phyloP scores from a whole-genome alignment of 53 echinoderm and acorn worm genomes.

The Mesocentrotus franciscanus region DNA sequence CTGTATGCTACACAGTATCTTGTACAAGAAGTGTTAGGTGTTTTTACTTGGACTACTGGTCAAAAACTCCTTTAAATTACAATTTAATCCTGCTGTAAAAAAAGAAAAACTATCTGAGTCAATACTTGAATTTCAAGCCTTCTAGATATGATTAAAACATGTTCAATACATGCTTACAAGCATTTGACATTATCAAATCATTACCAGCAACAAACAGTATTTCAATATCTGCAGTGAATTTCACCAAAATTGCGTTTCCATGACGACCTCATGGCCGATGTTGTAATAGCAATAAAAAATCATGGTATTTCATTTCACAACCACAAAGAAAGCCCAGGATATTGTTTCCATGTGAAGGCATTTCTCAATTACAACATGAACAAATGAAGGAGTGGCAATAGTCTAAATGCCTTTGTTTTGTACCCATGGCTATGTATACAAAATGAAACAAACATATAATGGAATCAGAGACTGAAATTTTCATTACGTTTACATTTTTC shows the following conservation, averaged over 20 bases:
- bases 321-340: neutral
- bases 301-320: neutral
- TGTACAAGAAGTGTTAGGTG: too few relatives aligned
- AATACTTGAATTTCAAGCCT: neutral
- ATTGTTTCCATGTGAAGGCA: neutral
- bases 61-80: too few relatives aligned
- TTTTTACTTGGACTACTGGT: too few relatives aligned
- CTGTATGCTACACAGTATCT: too few relatives aligned
- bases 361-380: neutral
- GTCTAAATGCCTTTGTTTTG: neutral
- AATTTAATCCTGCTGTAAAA: neutral
- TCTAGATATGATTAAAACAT: neutral
- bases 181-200: neutral
- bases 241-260: neutral
- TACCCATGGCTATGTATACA: neutral
- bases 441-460: neutral
- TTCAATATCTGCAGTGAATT: neutral
- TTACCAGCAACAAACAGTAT: neutral
- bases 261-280: neutral
- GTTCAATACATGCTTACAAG: neutral
- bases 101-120: neutral
- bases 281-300: neutral
- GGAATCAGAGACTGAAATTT: neutral
- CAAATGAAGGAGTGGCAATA: neutral
- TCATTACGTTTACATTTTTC: neutral